Conservation (phyloP, 2,797 vertebrate species). For the Syndactyla subalaris region DNA sequence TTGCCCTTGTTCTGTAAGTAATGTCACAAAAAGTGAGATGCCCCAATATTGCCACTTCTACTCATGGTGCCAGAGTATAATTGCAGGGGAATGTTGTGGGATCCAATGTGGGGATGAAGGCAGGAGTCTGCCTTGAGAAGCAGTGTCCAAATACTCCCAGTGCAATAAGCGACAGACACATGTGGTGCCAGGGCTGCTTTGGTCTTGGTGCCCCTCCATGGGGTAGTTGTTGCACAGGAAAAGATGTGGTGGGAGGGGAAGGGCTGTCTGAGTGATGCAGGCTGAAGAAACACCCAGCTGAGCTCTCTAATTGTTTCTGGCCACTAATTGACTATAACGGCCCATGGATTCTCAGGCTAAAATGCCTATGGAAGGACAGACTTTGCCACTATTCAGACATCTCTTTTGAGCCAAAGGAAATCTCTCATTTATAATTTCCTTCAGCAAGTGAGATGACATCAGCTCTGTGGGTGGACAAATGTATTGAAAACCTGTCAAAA, state of each 20-base stretch:
- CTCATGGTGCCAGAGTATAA: background rate
- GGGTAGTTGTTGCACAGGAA: too few relatives aligned
- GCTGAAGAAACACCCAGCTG: background rate
- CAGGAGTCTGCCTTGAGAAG: background rate
- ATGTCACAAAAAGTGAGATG: background rate
- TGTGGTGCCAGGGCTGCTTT: rapidly evolving
- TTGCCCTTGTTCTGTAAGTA: background rate
- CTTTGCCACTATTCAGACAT: background rate
- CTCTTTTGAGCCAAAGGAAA: constrained; percentile 31
- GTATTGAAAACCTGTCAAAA: constrained; percentile 55
- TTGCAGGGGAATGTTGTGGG: rapidly evolving
- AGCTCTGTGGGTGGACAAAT: constrained; percentile 46
- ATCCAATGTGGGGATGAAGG: background rate
- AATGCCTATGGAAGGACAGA: background rate
- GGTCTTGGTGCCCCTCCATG: rapidly evolving
- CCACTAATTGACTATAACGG: background rate
- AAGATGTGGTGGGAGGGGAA: rapidly evolving
- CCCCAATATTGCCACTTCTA: rapidly evolving
- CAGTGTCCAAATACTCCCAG: background rate
- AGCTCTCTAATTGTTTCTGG: constrained; percentile 36
- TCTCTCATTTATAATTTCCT: constrained; percentile 14
- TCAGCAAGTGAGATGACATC: constrained; percentile 25
- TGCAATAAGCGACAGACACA: background rate
- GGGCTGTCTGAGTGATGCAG: background rate
- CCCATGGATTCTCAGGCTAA: background rate